Base-by-base conservation (phyloP, 2,113 vertebrate species). In the Gambusia affinis region DNA sequence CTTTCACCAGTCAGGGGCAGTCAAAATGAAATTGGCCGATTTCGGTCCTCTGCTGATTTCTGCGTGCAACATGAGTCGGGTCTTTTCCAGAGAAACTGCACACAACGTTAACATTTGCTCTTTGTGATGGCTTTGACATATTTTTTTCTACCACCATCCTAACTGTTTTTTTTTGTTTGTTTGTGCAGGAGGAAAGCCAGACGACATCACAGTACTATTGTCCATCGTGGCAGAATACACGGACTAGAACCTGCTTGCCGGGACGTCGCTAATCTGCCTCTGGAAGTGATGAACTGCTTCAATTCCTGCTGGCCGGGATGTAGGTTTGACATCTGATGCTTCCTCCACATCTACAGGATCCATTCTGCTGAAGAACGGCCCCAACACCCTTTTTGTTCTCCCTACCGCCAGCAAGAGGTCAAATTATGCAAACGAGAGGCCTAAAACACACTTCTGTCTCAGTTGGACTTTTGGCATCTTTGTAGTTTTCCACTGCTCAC, bases 221-320 rank as follows among this genome's bases (percentile, higher is more conserved):
- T 99, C 98, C 8, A 98, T 99, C 39, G 98, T 99, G 77, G 97
- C 98, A 0, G 98, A 99, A 92, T 99, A 99, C 79, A 97, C 98
- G n/a, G 97, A 99, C 95, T 99, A 91, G 73, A 69, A 79, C 83
- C 31, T 60, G 7, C 64, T 51, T 22, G 54, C 33, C 39, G 64
- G 31, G 76, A 78, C 4, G 47, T 66, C 30, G 47, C 60, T 4
- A 66, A 68, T 84, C 64, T 80, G 82, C 66, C 60, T 22, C 82
- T 76, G 67, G 79, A 84, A 76, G 67, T 68, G 75, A 78, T 75
- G 47, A 78, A 72, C 87, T 84, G 79, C 68, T 85, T 85, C 88
- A 86, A 93, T 87, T 97, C 96, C 97, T 98, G 97, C 97, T 95
- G 97, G 97, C 92, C 88, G 94, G 97, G 97, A 96, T 93, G 70